A percentile compares a stretch with the other conserved stretches of the same genome.
phyloP scores from a whole-genome alignment of 2,888 invertebrate genomes.

The Ophraella communa region DNA sequence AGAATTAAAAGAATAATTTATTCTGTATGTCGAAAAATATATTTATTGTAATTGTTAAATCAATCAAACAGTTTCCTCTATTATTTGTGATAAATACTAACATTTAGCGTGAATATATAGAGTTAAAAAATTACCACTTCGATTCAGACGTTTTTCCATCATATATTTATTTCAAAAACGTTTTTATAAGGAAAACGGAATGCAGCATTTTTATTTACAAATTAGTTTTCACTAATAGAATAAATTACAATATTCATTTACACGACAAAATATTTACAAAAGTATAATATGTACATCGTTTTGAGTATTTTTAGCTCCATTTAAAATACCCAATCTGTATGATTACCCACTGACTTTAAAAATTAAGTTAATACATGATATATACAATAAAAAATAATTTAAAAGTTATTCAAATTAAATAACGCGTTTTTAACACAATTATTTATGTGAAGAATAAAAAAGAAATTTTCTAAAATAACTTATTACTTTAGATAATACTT shows the following conservation, averaged over 20 bases:
- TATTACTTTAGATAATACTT: no score
- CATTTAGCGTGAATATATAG: background rate
- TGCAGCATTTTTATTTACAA: slow-evolving; percentile 47
- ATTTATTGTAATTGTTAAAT: background rate
- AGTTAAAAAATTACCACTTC: background rate
- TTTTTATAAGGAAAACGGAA: slow-evolving; percentile 40
- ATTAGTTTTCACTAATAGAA: slow-evolving; percentile 42
- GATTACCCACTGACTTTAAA: slow-evolving; percentile 22
- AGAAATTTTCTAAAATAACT: no score
- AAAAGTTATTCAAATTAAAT: background rate
- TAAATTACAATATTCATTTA: slow-evolving; percentile 46
- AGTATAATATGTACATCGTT: slow-evolving; percentile 53
- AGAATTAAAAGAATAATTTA: background rate
- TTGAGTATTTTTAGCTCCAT: slow-evolving; percentile 54
- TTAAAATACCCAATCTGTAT: slow-evolving; percentile 55
- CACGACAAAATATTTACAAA: slow-evolving; percentile 46
- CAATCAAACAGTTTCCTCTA: background rate
- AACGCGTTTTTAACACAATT: background rate
- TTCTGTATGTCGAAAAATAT: background rate
- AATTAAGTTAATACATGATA: slow-evolving; percentile 23
- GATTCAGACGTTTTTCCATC: background rate
- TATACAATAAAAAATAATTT: slow-evolving; percentile 1
- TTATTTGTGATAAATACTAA: background rate
- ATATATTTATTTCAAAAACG: slow-evolving; percentile 5
- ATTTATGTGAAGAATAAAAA: background rate